Evolutionary conservation across 2,888 invertebrate species (phyloP), one percentile per base, ranked within the genome.

Genomic region (Halocaridina rubra): DNA sequence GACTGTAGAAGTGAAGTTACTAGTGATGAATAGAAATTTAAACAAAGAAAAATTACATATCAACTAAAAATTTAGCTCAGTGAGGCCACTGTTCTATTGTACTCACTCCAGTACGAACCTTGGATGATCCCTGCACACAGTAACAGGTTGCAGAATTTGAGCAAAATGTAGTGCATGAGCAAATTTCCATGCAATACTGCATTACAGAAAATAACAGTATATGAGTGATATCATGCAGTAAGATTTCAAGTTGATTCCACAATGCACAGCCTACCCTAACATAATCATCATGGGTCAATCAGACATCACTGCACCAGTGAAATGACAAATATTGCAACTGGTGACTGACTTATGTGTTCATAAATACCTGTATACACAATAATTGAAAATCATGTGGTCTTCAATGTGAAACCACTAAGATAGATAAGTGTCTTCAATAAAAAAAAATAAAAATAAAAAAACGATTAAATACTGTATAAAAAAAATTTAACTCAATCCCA

Each of bases 231-330:
- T 61, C 24, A 27, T 61, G 59, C 4, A 61, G 29, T 7, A 59
- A 19, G 3, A 27, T n/a, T 19, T 57, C 30, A 59, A n/a, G n/a
- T n/a, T n/a, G n/a, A n/a, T 59, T 59, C 76, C 30, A 30, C 32
- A 76, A 59, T 59, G 30, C 76, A 76, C 57, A 59, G 76, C 76
- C 76, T 30, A 75, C 75, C 59, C 32, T 32, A 7, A 59, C 61
- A 29, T 59, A 29, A 30, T 53, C 76, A 59, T 32, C 61, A 76
- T 46, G 32, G n/a, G 39, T 32, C 5, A 59, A 2, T 13, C 30
- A 76, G n/a, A n/a, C n/a, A n/a, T n/a, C n/a, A n/a, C n/a, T 30
- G 76, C 76, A 76, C 76, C 76, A 74, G 13, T 59, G 61, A 32
- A 2, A 32, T 13, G 5, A 32, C 59, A n/a, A n/a, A n/a, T n/a